phyloP scores from a whole-genome alignment of 2,113 vertebrate genomes.

The Thalassarche chlororhynchos region DNA sequence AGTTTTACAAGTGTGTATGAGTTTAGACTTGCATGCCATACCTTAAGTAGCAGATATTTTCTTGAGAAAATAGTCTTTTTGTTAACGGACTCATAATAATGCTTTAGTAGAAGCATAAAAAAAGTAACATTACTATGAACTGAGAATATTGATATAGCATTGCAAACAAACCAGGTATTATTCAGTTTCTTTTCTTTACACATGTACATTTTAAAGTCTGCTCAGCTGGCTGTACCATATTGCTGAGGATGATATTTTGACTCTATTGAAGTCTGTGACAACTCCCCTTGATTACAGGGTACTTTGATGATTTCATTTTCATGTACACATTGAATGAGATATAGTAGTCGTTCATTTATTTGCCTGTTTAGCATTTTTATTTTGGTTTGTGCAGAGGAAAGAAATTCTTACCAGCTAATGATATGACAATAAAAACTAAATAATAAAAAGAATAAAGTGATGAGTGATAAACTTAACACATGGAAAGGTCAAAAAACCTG shows the following conservation, averaged over 20 bases:
- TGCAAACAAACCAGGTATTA: neutral
- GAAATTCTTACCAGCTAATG: neutral
- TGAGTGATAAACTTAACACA: neutral
- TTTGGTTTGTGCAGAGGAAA: neutral
- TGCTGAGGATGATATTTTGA: neutral
- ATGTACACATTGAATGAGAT: neutral
- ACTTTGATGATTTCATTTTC: neutral
- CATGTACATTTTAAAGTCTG: neutral
- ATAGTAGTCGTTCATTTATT: neutral
- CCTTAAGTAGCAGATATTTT: neutral
- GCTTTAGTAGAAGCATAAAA: neutral
- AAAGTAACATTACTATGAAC: neutral
- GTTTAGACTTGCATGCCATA: neutral
- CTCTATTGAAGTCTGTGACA: neutral
- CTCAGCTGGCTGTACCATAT: neutral
- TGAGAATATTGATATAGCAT: neutral
- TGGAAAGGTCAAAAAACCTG: neutral
- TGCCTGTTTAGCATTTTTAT: neutral
- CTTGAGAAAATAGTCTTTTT: neutral
- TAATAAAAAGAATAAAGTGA: neutral
- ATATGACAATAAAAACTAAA: neutral
- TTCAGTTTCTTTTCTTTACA: neutral
- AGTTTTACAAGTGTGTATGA: neutral
- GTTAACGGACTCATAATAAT: neutral
- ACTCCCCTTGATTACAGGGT: neutral